phyloP scores from a whole-genome alignment of 2,113 vertebrate species.

The Chaenogobius annularis region DNA sequence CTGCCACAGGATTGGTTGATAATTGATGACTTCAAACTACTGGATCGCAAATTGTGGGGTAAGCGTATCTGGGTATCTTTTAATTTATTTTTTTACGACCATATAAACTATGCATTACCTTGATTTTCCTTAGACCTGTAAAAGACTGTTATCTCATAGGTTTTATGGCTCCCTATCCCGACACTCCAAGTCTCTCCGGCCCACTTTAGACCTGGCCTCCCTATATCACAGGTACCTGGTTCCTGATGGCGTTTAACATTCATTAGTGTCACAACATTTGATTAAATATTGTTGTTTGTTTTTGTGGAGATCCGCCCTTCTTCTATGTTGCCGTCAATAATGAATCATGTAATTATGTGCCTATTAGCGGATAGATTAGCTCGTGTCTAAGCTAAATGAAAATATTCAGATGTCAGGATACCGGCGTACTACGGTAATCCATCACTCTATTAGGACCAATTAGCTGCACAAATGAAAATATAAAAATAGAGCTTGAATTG shows the following conservation, averaged over 20 bases:
- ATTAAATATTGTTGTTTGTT: constrained; percentile 1
- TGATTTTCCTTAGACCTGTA: no score
- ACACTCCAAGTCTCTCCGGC: no score
- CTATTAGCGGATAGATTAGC: not conserved
- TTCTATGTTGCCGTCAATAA: not conserved
- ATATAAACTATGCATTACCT: no score
- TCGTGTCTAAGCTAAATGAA: not conserved
- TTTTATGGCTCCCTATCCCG: no score
- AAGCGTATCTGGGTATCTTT: no score
- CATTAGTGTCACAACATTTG: not conserved
- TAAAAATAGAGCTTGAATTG: constrained; percentile 21
- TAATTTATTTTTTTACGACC: no score
- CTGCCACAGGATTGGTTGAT: not conserved
- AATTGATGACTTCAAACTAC: not conserved
- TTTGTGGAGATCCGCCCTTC: not conserved
- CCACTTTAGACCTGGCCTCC: no score
- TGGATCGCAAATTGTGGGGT: not conserved
- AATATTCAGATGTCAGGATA: constrained; percentile 1
- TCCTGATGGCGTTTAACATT: no score
- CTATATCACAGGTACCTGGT: no score
- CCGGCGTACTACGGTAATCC: not conserved
- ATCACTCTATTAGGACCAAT: constrained; percentile 15
- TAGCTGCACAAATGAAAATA: constrained; percentile 8
- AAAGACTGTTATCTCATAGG: no score
- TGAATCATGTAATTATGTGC: not conserved